Percentiles rank a stretch among this genome's conserved stretches.
Conservation (phyloP, 2,797 vertebrate genomes). For the Eremophila alpestris region DNA sequence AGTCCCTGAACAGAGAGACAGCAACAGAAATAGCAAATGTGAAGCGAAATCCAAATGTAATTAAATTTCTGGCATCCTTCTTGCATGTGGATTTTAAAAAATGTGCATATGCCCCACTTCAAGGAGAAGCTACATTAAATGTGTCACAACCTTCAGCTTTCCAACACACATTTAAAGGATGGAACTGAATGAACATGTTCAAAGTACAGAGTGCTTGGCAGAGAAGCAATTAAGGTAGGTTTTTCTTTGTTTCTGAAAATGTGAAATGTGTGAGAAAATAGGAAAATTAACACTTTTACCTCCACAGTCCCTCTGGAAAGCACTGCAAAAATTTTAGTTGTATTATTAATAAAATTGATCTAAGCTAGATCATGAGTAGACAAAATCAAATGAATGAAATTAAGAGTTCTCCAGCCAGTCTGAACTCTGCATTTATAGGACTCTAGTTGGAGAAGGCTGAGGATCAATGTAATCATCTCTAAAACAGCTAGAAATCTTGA, state of each 20-base stretch:
- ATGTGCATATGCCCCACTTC: not conserved
- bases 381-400: slow-evolving; percentile 54
- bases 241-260: not conserved
- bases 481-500: slow-evolving; percentile 43
- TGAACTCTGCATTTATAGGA: slow-evolving; percentile 30
- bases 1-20: not conserved
- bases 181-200: not conserved
- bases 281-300: not conserved
- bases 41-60: not conserved
- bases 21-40: not conserved
- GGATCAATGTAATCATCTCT: slow-evolving; percentile 26
- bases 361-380: not conserved
- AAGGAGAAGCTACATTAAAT: not conserved
- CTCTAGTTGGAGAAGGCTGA: not conserved
- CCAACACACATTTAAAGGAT: not conserved
- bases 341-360: slow-evolving; percentile 61
- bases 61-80: not conserved
- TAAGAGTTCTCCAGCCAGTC: slow-evolving; percentile 30
- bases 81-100: not conserved
- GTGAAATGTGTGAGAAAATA: slow-evolving; percentile 16
- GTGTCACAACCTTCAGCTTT: not conserved
- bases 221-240: not conserved
- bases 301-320: not conserved
- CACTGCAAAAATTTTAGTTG: not conserved
- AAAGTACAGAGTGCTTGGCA: not conserved